Conservation (phyloP, 2,113 vertebrate genomes). For the Mus musculus region DNA sequence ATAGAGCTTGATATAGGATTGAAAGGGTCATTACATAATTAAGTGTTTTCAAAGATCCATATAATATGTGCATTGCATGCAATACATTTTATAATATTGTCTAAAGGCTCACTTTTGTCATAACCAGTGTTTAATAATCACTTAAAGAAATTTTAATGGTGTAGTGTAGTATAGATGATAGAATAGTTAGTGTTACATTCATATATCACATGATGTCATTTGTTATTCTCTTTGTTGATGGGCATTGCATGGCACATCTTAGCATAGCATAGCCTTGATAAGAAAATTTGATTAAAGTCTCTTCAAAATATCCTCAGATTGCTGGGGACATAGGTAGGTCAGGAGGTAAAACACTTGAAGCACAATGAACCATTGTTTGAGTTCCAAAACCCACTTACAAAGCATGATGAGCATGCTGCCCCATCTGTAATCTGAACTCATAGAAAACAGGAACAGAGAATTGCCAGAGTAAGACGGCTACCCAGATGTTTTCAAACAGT, state of each 20-base stretch:
- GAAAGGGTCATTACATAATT: slow-evolving; percentile 71
- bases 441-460: background rate
- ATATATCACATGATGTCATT: background rate
- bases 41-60: slow-evolving; percentile 69
- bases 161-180: background rate
- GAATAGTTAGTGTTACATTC: slow-evolving; percentile 31
- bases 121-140: slow-evolving; percentile 28
- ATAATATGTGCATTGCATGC: slow-evolving; percentile 58
- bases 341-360: background rate
- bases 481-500: background rate
- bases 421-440: background rate
- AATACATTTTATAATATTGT: slow-evolving; percentile 60
- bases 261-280: background rate
- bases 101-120: slow-evolving; percentile 75
- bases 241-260: background rate
- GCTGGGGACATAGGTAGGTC: no score
- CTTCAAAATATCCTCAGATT: slow-evolving; percentile 15
- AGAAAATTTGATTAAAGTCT: background rate
- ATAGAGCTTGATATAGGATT: slow-evolving; percentile 73
- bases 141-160: slow-evolving; percentile 71
- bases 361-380: background rate
- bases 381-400: background rate
- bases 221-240: background rate
- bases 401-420: background rate
- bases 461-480: background rate